Conservation (phyloP, 2,797 vertebrate species). For the Onychomys arenicola region DNA sequence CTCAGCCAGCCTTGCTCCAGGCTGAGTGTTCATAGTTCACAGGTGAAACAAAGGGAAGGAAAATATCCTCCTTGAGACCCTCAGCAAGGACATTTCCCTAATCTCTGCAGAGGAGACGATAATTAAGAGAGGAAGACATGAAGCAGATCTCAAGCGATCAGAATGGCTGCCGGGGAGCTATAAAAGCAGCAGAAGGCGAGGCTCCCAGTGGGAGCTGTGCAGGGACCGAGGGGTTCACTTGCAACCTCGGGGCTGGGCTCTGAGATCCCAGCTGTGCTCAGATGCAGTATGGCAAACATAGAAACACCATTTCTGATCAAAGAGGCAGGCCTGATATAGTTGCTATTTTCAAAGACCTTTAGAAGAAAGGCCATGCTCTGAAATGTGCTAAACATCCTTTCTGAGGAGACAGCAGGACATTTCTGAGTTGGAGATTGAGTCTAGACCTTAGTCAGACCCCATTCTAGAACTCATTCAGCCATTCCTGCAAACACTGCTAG, state of each 20-base stretch:
- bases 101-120: neutral
- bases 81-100: neutral
- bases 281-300: neutral
- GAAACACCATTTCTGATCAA: constrained; percentile 56
- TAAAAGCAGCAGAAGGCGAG: neutral
- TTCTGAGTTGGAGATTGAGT: neutral
- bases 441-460: neutral
- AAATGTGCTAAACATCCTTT: neutral
- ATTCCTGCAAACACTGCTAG: too few species aligned
- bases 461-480: neutral
- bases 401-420: neutral
- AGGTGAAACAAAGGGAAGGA: constrained; percentile 11
- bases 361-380: neutral
- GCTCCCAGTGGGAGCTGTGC: neutral
- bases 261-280: neutral
- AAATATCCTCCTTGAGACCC: neutral
- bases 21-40: neutral
- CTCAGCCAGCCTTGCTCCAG: neutral
- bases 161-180: neutral
- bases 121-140: constrained; percentile 23
- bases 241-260: neutral
- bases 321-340: neutral
- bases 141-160: neutral
- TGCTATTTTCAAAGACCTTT: constrained; percentile 51
- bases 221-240: neutral